Percentiles rank a stretch among this genome's conserved stretches.
Conservation (phyloP, 92 coral and sea anemone species). For the Porites lobata region DNA sequence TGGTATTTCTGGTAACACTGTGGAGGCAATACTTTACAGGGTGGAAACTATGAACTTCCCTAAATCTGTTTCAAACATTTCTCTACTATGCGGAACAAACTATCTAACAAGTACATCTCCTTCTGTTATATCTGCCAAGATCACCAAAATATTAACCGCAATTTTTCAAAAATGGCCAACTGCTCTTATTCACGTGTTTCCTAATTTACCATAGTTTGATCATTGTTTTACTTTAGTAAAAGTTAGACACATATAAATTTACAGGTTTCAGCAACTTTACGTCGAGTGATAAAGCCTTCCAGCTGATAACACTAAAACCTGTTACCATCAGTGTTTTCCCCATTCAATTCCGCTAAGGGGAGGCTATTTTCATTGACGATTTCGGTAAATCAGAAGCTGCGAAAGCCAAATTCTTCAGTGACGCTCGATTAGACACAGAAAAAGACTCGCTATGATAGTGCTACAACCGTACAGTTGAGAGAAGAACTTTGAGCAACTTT, state of each 20-base stretch:
- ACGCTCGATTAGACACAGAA: too few species aligned
- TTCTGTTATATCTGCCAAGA: neutral
- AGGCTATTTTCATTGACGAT: too few species aligned
- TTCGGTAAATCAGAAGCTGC: too few species aligned
- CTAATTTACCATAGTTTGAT: neutral
- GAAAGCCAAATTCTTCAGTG: too few species aligned
- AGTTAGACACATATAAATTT: neutral
- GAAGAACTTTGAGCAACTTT: too few species aligned
- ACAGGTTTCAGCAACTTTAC: neutral
- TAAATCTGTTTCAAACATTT: neutral
- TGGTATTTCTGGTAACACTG: conserved; percentile 31
- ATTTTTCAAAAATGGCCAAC: neutral
- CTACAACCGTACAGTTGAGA: too few species aligned
- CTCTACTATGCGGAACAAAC: neutral
- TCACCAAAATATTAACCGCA: neutral
- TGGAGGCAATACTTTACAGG: neutral
- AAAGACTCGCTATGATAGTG: too few species aligned
- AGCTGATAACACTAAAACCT: too few species aligned
- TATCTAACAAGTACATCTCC: neutral
- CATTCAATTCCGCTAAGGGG: too few species aligned
- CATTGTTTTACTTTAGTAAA: neutral
- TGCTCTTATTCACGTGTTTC: neutral
- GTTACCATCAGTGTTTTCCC: too few species aligned
- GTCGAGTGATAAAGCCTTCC: too few species aligned
- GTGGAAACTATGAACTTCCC: neutral